These are phyloP conservation scores for Cydia fagiglandana DNA, from an alignment of 1,140 invertebrate genomes.

Conservation along the genomic window DNA sequence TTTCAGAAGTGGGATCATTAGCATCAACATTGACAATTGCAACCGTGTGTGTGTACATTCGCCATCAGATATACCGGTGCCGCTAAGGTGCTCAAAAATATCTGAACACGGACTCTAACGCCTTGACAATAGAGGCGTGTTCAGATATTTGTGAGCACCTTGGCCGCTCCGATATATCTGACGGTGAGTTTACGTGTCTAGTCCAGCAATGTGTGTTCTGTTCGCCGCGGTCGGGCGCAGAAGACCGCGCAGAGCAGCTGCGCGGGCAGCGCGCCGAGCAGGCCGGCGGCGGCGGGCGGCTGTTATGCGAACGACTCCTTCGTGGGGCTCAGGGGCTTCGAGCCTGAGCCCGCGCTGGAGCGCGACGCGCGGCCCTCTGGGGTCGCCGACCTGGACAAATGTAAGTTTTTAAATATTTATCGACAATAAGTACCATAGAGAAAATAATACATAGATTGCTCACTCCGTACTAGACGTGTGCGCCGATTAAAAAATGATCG, in stretches of 20 bases:
- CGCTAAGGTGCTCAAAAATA: too few relatives aligned
- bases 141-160: too few relatives aligned
- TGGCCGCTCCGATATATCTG: too few relatives aligned
- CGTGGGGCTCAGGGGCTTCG: slow-evolving; percentile 53
- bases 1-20: not conserved
- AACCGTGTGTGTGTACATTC: slow-evolving; percentile 28
- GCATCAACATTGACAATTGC: slow-evolving; percentile 33
- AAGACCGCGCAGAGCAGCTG: slow-evolving; percentile 60
- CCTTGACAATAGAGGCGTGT: too few relatives aligned
- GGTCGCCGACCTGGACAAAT: slow-evolving; percentile 55
- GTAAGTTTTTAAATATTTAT: too few relatives aligned
- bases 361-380: slow-evolving; percentile 63
- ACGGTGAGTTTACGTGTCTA: slow-evolving; percentile 38
- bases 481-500: too few relatives aligned
- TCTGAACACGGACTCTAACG: too few relatives aligned
- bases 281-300: slow-evolving; percentile 53
- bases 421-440: too few relatives aligned
- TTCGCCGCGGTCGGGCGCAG: slow-evolving; percentile 52
- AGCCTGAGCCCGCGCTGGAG: slow-evolving; percentile 42
- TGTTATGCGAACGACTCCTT: slow-evolving; percentile 71
- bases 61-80: too few relatives aligned
- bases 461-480: too few relatives aligned
- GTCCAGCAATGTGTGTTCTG: slow-evolving; percentile 55
- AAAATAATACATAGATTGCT: too few relatives aligned
- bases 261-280: slow-evolving; percentile 61